Evolutionary conservation across 2,113 vertebrate species (phyloP).

Genomic region (Diphyllodes magnificus): DNA sequence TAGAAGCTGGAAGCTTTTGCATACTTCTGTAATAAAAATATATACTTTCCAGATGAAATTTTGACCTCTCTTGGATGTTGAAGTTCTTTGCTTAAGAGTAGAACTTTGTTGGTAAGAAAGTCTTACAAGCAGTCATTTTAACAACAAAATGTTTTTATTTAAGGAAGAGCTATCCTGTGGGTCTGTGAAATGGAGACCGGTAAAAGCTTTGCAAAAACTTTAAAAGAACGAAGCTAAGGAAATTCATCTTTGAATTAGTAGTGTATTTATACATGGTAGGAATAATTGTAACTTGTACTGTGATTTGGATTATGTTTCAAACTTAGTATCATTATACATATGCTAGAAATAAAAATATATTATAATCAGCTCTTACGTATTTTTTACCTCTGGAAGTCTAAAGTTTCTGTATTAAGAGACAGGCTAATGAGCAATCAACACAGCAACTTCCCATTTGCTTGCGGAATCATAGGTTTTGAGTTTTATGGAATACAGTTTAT

Average conservation of each 20-base stretch:
- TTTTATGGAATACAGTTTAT: fast-evolving
- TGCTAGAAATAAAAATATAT: neutral
- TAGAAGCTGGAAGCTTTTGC: neutral
- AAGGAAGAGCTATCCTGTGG: neutral
- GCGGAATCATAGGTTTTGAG: neutral
- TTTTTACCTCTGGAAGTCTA: neutral
- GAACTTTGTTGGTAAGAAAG: neutral
- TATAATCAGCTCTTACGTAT: neutral
- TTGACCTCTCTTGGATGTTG: neutral
- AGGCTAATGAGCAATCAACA: neutral
- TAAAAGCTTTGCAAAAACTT: neutral
- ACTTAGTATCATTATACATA: neutral
- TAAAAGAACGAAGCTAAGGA: neutral
- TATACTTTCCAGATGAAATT: neutral
- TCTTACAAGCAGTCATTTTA: neutral
- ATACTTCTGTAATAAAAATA: neutral
- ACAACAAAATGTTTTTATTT: neutral
- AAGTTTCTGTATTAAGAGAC: neutral
- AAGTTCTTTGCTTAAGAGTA: neutral
- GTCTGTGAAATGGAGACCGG: neutral
- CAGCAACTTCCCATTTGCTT: neutral
- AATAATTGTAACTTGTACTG: neutral
- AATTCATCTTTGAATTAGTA: neutral
- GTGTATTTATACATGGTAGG: neutral
- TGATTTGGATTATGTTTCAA: neutral